Evolutionary conservation across 2,113 vertebrate genomes (phyloP), one percentile per base, ranked within the genome.

Genomic region (Mellivora capensis): DNA sequence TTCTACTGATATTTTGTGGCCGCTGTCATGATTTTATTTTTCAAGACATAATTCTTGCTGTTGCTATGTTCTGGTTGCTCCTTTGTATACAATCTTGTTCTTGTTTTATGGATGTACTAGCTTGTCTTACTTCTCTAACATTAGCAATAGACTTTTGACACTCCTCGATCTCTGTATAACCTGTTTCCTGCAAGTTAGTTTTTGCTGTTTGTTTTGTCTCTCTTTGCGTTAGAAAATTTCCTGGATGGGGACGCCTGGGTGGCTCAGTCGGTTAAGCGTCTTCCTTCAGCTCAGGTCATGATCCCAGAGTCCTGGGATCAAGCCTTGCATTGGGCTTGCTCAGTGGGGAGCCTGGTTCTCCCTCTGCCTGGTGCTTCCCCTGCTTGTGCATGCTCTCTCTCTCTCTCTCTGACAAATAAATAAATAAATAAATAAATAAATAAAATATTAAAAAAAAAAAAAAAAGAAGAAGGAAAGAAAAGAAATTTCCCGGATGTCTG

Each of bases 161-260:
- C 11, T 25, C 62, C 21, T 44, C 54, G 79, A 59, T 76, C 18
- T 84, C 47, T 81, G 12, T 15, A 42, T 54, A 81, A 91, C 39
- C n/a, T 59, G 29, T 93, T 90, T 90, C 39, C 6, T n/a, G 5
- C 4, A 69, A 39, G 47, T 72, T 62, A 49, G 23, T 90, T 86
- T 67, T 52, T n/a, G 34, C 72, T 61, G 14, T 20, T 83, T 62
- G 64, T 82, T 94, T 84, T 62, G 2, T 76, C 15, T 77, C 21
- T 85, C 44, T 90, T 92, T 87, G n/a, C 71, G 8, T 96, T 89
- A 34, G 91, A 87, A 92, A 37, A 23, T 87, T n/a, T 69, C 27
- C 77, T 49, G 3, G 25, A 54, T 76, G 29, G 61, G 61, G 29
- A 31, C 1, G 4, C 61, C 61, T 64, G 61, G 61, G 29, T 64